Percentiles rank a stretch among this genome's conserved stretches.
phyloP scores from a whole-genome alignment of 2,113 vertebrate genomes.

The Trogon melanurus region DNA sequence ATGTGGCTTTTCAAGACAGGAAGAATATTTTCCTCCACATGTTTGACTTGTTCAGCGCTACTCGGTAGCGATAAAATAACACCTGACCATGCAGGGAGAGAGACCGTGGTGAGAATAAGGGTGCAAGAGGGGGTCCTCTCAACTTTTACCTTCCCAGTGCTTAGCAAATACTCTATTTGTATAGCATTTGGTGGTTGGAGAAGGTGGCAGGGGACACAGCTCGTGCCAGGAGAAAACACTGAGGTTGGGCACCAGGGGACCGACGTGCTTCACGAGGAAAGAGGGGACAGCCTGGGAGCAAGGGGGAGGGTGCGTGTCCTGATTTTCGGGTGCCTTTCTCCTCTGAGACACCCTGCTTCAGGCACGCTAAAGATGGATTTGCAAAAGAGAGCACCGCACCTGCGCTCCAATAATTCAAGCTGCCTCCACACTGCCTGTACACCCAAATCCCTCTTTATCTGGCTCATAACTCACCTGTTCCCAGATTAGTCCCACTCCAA shows the following conservation, averaged over 20 bases:
- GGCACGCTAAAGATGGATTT: background rate
- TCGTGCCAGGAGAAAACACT: background rate
- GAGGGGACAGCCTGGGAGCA: background rate
- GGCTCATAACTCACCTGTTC: background rate
- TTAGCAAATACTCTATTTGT: rapidly evolving
- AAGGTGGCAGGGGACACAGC: background rate
- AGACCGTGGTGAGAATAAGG: rapidly evolving
- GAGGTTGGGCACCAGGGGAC: no score
- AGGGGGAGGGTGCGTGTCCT: no score
- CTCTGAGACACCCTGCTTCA: background rate
- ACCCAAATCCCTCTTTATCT: background rate
- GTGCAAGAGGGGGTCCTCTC: background rate
- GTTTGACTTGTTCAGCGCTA: background rate
- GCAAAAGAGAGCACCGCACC: background rate
- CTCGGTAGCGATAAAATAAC: rapidly evolving
- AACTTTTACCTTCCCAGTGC: rapidly evolving
- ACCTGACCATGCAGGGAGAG: rapidly evolving
- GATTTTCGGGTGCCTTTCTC: background rate
- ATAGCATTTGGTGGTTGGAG: background rate
- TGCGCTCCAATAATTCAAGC: background rate
- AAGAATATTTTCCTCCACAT: rapidly evolving
- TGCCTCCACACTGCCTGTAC: background rate
- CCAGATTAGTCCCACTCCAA: background rate
- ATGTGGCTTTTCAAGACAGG: background rate
- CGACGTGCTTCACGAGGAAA: rapidly evolving